Percentiles rank a stretch among this genome's conserved stretches.
phyloP scores from a whole-genome alignment of 2,113 vertebrate genomes.

The Rhinoptilus africanus region DNA sequence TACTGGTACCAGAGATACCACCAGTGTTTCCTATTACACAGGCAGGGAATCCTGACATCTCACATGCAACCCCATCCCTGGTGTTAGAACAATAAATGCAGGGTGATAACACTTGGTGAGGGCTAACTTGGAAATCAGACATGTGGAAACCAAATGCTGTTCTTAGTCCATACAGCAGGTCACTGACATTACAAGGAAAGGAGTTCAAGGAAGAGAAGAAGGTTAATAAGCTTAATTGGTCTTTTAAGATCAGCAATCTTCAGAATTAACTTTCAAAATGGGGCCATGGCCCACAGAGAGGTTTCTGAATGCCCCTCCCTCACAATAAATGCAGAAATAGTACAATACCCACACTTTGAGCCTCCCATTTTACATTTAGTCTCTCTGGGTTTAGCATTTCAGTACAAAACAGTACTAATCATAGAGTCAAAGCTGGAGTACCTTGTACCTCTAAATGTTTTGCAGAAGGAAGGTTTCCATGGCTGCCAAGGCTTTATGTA shows the following conservation, averaged over 20 bases:
- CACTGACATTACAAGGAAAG: not conserved
- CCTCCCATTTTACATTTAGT: not conserved
- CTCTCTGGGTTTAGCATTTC: not conserved
- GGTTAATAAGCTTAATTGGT: not conserved
- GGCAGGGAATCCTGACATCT: not conserved
- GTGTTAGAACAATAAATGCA: not conserved
- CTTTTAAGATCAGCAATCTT: not conserved
- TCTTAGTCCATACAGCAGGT: not conserved
- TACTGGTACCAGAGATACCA: not conserved
- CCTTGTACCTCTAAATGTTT: not conserved
- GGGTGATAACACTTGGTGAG: not conserved
- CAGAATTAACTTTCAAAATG: not conserved
- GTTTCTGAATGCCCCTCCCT: not conserved
- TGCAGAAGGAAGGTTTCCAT: not conserved
- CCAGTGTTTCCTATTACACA: fast-evolving
- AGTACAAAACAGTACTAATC: not conserved
- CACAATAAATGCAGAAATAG: not conserved
- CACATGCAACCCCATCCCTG: too few species aligned
- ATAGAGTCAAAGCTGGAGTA: not conserved
- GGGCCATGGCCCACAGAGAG: not conserved
- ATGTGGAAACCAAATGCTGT: not conserved
- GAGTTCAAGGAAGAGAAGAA: not conserved
- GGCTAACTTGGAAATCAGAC: not conserved
- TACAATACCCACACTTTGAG: not conserved
- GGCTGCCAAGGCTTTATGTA: not conserved